phyloP scores from a whole-genome alignment of 2,888 invertebrate genomes.

The Tenthredo amoena region DNA sequence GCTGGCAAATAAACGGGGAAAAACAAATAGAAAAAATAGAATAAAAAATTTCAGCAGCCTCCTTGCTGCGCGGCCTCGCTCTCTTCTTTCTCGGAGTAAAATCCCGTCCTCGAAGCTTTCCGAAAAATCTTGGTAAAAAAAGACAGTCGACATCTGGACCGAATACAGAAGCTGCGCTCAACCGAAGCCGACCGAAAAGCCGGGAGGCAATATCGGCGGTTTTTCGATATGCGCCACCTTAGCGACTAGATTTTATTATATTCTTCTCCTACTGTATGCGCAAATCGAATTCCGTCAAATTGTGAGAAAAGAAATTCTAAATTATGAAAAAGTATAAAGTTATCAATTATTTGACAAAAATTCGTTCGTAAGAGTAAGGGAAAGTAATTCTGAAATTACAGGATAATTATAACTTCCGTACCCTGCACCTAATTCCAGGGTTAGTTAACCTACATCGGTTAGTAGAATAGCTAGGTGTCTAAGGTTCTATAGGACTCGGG shows the following conservation, averaged over 20 bases:
- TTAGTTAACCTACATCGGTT: neutral
- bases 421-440: neutral
- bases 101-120: neutral
- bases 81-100: neutral
- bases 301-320: neutral
- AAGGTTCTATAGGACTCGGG: neutral
- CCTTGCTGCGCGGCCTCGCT: neutral
- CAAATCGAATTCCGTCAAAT: neutral
- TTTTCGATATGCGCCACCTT: slow-evolving; percentile 42
- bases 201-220: slow-evolving; percentile 33
- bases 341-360: neutral
- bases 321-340: neutral
- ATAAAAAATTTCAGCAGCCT: neutral
- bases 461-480: neutral
- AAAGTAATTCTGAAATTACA: neutral
- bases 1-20: slow-evolving; percentile 20
- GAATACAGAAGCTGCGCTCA: slow-evolving; percentile 17
- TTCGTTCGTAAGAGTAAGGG: neutral
- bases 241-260: slow-evolving; percentile 18
- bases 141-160: slow-evolving; percentile 48
- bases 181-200: slow-evolving; percentile 23
- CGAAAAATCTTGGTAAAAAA: neutral
- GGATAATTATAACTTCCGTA: neutral
- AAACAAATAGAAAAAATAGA: neutral
- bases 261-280: neutral